These are phyloP conservation scores for Danio choprae DNA, from an alignment of 2,797 vertebrate genomes.

Conservation along the genomic window DNA sequence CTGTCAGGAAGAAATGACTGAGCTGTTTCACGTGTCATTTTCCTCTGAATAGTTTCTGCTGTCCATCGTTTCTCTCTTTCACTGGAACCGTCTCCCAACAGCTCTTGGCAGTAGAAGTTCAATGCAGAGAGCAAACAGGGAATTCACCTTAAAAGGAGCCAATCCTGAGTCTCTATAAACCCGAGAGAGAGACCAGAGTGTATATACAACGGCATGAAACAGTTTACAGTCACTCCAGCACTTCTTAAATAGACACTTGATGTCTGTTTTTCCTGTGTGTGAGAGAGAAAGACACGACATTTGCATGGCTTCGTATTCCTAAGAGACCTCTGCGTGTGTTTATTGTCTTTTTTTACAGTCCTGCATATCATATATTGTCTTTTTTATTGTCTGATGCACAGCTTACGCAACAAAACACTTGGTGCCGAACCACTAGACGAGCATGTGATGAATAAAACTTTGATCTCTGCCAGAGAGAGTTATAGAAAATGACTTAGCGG, in stretches of 20 bases:
- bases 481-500: neutral
- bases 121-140: slow-evolving; percentile 54
- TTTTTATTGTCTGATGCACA: slow-evolving; percentile 18
- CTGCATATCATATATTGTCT: neutral
- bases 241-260: slow-evolving; percentile 19
- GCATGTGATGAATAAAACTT: slow-evolving; percentile 41
- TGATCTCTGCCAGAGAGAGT: slow-evolving; percentile 22
- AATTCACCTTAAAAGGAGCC: slow-evolving; percentile 68
- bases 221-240: slow-evolving; percentile 24
- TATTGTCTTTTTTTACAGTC: neutral
- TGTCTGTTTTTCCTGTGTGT: slow-evolving; percentile 23
- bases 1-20: neutral
- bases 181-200: slow-evolving; percentile 20
- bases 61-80: neutral
- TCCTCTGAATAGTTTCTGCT: neutral
- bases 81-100: slow-evolving; percentile 43
- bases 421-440: neutral
- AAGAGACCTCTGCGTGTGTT: neutral
- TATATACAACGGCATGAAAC: slow-evolving; percentile 31
- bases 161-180: slow-evolving; percentile 52
- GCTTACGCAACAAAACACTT: neutral
- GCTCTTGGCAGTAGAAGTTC: slow-evolving; percentile 46
- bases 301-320: neutral
- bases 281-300: neutral
- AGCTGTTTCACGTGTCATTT: neutral